phyloP scores from a whole-genome alignment of 2,797 vertebrate genomes.

The Xiphorhynchus erythropygius region DNA sequence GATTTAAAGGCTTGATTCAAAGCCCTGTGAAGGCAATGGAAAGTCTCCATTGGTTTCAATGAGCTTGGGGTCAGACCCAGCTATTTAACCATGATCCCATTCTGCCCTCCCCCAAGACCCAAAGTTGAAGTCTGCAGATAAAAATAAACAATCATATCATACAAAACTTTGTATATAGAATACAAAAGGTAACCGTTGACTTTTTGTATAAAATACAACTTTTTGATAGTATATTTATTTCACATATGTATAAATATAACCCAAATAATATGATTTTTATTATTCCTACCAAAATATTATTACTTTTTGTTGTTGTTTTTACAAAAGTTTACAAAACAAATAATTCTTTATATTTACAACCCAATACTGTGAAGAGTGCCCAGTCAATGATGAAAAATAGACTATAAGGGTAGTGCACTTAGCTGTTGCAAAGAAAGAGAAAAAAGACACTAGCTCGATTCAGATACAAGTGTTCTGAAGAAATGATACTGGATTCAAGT shows the following conservation, averaged over 20 bases:
- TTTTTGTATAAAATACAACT: conserved; percentile 84
- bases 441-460: conserved; percentile 20
- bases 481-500: conserved; percentile 52
- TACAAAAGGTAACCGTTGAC: conserved; percentile 83
- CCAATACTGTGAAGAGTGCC: conserved; percentile 71
- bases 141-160: conserved; percentile 80
- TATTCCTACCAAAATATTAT: conserved; percentile 85
- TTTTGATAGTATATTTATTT: conserved; percentile 83
- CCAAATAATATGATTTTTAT: conserved; percentile 83
- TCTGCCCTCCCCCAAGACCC: conserved; percentile 57
- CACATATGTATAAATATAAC: conserved; percentile 88
- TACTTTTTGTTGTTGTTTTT: conserved; percentile 72
- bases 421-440: conserved; percentile 35
- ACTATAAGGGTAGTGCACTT: conserved; percentile 66
- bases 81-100: conserved; percentile 54
- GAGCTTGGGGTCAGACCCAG: conserved; percentile 62
- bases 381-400: conserved; percentile 67
- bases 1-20: conserved; percentile 58
- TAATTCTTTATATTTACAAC: conserved; percentile 80
- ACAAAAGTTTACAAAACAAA: conserved; percentile 86
- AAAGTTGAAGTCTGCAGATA: conserved; percentile 73
- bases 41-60: conserved; percentile 34
- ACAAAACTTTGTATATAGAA: conserved; percentile 81
- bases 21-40: conserved; percentile 60
- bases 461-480: conserved; percentile 26